phyloP scores from a whole-genome alignment of 2,888 invertebrate species.

The Torymus texanus region DNA sequence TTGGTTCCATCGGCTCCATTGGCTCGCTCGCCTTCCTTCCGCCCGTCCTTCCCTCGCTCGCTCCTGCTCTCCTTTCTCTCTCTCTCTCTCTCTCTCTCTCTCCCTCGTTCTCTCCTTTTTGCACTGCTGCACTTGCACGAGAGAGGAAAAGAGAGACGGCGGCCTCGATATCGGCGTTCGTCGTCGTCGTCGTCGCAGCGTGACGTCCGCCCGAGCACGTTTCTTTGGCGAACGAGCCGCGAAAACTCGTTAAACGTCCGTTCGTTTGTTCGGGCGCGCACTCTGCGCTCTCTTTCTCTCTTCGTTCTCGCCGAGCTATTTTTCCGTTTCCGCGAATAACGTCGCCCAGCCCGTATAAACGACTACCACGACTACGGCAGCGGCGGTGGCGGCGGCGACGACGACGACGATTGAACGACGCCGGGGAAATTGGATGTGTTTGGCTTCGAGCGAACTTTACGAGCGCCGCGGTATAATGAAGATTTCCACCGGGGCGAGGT shows the following conservation, averaged over 20 bases:
- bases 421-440: constrained; percentile 49
- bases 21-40: constrained; percentile 65
- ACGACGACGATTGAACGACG: constrained; percentile 51
- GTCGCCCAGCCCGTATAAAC: constrained; percentile 38
- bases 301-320: constrained; percentile 52
- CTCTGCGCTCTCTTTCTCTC: not conserved
- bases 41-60: constrained; percentile 52
- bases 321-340: constrained; percentile 60
- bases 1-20: constrained; percentile 75
- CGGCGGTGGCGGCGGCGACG: constrained; percentile 5
- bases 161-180: constrained; percentile 60
- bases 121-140: constrained; percentile 48
- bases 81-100: constrained; percentile 13
- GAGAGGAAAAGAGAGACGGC: constrained; percentile 46
- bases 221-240: constrained; percentile 47
- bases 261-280: constrained; percentile 22
- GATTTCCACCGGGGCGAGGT: constrained; percentile 42
- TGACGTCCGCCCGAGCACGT: constrained; percentile 59
- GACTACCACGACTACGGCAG: constrained; percentile 5
- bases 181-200: constrained; percentile 59
- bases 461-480: constrained; percentile 45
- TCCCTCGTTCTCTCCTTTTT: constrained; percentile 54
- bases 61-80: constrained; percentile 22
- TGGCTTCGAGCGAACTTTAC: constrained; percentile 51
- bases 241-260: constrained; percentile 57